Percentiles rank a stretch among this genome's conserved stretches.
phyloP scores from a whole-genome alignment of 92 coral and sea anemone genomes.

The Epizoanthus illoricatus region DNA sequence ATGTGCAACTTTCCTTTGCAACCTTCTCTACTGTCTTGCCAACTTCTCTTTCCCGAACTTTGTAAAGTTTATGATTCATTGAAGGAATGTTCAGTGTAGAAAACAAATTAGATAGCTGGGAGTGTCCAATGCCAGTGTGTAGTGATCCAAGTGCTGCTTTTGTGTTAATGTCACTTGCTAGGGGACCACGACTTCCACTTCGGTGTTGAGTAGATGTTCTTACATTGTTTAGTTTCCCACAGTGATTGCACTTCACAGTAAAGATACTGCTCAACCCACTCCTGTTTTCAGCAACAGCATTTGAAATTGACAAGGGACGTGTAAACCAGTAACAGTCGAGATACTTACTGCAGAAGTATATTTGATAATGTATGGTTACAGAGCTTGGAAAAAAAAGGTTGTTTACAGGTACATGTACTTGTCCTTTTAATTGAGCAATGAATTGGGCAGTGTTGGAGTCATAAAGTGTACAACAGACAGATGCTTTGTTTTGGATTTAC shows the following conservation, averaged over 20 bases:
- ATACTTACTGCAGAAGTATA: background rate
- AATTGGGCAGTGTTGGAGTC: too few species aligned
- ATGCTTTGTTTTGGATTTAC: too few species aligned
- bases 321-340: background rate
- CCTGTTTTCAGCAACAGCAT: constrained; percentile 27
- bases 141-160: constrained; percentile 65
- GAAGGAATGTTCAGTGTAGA: constrained; percentile 56
- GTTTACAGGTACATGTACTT: too few species aligned
- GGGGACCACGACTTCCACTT: constrained; percentile 63
- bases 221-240: constrained; percentile 51
- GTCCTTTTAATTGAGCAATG: too few species aligned
- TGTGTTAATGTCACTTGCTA: constrained; percentile 55
- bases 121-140: constrained; percentile 65
- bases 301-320: constrained; percentile 28
- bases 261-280: background rate
- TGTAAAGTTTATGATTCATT: constrained; percentile 47
- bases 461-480: too few species aligned
- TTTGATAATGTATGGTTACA: too few species aligned
- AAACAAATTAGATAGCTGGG: constrained; percentile 57
- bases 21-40: constrained; percentile 56
- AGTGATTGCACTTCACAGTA: constrained; percentile 13
- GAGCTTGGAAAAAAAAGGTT: too few species aligned
- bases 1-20: constrained; percentile 49
- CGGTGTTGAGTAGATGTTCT: constrained; percentile 61
- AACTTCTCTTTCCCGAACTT: constrained; percentile 60